Conservation (phyloP, 2,797 vertebrate genomes). For the Podargus strigoides region DNA sequence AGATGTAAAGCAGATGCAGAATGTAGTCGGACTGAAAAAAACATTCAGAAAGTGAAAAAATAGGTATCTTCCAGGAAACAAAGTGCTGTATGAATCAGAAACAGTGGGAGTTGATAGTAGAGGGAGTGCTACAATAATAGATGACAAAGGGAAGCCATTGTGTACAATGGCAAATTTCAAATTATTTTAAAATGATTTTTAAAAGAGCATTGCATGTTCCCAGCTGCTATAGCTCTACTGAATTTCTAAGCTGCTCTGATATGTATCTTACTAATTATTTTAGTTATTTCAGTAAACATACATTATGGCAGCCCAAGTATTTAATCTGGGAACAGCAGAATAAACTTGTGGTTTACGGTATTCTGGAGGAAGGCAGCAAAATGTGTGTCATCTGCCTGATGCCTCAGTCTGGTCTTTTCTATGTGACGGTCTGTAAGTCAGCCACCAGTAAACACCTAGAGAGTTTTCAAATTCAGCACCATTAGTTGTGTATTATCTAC, state of each 20-base stretch:
- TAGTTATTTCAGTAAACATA: neutral
- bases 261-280: neutral
- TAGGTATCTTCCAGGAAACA: neutral
- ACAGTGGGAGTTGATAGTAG: neutral
- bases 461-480: neutral
- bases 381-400: neutral
- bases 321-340: neutral
- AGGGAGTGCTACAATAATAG: neutral
- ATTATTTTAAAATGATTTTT: neutral
- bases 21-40: neutral
- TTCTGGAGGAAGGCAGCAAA: neutral
- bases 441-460: neutral
- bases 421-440: accelerated
- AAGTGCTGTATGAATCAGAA: neutral
- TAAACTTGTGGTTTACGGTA: neutral
- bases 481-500: neutral
- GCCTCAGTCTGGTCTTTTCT: neutral
- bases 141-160: neutral
- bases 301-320: neutral
- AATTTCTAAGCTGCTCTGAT: neutral
- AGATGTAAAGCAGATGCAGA: neutral
- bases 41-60: neutral
- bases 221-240: neutral
- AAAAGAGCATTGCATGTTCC: neutral
- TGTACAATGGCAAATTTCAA: neutral